These are phyloP conservation scores for Hybognathus amarus DNA, from an alignment of 2,797 vertebrate species.

Conservation along the genomic window DNA sequence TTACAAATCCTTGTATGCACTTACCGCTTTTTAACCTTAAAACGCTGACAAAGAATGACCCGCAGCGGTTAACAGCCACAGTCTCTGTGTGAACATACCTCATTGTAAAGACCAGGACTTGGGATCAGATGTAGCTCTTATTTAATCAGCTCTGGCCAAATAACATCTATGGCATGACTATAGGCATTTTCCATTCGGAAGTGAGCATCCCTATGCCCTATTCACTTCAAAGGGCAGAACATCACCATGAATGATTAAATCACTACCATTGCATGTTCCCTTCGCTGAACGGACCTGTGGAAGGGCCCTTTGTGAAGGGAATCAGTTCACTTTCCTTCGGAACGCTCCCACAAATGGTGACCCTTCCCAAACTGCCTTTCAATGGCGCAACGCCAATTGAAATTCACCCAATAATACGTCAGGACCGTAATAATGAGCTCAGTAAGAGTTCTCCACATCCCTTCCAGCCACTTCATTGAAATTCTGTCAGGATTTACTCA, in stretches of 20 bases:
- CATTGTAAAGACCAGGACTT: constrained; percentile 38
- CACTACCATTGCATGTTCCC: too few relatives aligned
- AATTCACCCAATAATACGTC: background rate
- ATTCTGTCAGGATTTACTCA: background rate
- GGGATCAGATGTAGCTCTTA: constrained; percentile 35
- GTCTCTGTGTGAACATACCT: constrained; percentile 41
- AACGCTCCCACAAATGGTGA: too few relatives aligned
- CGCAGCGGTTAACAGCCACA: background rate
- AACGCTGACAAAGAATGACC: background rate
- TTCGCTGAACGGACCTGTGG: too few relatives aligned
- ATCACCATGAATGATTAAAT: too few relatives aligned
- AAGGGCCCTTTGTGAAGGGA: too few relatives aligned
- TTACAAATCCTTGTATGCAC: constrained; percentile 15
- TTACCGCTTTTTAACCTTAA: constrained; percentile 12
- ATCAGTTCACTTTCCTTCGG: too few relatives aligned
- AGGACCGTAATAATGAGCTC: background rate
- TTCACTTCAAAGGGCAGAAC: too few relatives aligned
- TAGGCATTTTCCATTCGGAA: too few relatives aligned
- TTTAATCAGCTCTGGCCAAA: constrained; percentile 9
- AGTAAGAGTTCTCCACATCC: background rate
- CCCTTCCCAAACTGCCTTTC: too few relatives aligned
- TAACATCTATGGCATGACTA: background rate
- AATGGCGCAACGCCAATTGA: too few relatives aligned
- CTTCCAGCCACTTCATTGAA: background rate
- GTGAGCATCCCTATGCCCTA: too few relatives aligned